Base-by-base conservation (phyloP, 2,113 vertebrate genomes). In the Herpetotheres cachinnans region DNA sequence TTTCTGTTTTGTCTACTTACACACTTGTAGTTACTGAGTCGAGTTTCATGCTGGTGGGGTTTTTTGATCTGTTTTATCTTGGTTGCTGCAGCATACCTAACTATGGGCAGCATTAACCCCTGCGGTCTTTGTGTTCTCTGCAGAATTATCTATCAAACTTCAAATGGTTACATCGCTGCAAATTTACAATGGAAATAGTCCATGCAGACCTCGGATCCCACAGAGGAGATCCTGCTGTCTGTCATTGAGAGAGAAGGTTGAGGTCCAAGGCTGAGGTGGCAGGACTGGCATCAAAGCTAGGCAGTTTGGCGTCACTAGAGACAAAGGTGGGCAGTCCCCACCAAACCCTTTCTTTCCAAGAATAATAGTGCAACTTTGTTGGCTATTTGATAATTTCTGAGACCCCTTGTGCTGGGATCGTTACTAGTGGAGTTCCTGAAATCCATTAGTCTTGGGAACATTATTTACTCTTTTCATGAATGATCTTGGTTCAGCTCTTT, bases 121-220 rank as follows among this genome's bases (percentile, higher is more conserved):
- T 76, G 40, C 7, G 20, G 18, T 59, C n/a, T 18, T 76, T 44
- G 9, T 80, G 47, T 47, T 77, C 30, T 34, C 67, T 89, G 47
- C 29, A 82, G n/a, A 83, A 27, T 66, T 81, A 38, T 67, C 36
- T 49, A 0, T 59, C 40, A 36, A 27, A 47, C 38, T 91, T 67
- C n/a, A 70, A 25, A 52, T 16, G 6, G 56, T 61, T 67, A 34
- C 13, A 34, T 34, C 29, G 61, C 46, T 89, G 58, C 54, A 83
- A 65, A 49, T 62, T 56, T 12, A 46, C 16, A 12, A 3, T 65
- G 67, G 40, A 82, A 82, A 50, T 46, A 76, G 58, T 44, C 56
- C 10, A 1, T 5, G 4, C 15, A 82, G 78, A n/a, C n/a, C n/a
- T 90, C 0, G 0, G 42, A 52, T 76, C 27, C n/a, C 65, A 10